Percentiles rank a stretch among this genome's conserved stretches.
Conservation (phyloP, 2,888 invertebrate species). For the Drosophila greeni region DNA sequence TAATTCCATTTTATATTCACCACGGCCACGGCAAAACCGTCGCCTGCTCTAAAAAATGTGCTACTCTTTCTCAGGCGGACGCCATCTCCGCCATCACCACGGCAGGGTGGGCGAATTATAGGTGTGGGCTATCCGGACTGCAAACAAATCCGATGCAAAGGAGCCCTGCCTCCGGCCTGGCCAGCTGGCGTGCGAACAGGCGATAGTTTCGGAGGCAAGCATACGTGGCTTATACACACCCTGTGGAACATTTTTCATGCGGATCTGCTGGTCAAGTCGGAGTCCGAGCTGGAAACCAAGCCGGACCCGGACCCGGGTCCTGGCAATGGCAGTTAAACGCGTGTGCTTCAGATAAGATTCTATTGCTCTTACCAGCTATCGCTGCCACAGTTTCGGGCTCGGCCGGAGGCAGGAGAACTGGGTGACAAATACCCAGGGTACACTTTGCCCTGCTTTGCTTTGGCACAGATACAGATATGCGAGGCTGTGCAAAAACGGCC, state of each 20-base stretch:
- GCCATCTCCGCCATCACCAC: not conserved
- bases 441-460: slow-evolving; percentile 31
- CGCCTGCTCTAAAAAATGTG: slow-evolving; percentile 52
- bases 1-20: slow-evolving; percentile 58
- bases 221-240: slow-evolving; percentile 36
- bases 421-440: slow-evolving; percentile 66
- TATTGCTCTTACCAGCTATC: slow-evolving; percentile 59
- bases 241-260: slow-evolving; percentile 61
- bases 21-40: slow-evolving; percentile 16
- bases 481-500: slow-evolving; percentile 17
- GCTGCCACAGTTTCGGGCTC: slow-evolving; percentile 8
- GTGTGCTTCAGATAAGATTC: slow-evolving; percentile 62
- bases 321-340: slow-evolving; percentile 51
- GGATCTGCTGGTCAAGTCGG: slow-evolving; percentile 21
- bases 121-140: slow-evolving; percentile 50
- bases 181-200: slow-evolving; percentile 59
- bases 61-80: slow-evolving; percentile 44
- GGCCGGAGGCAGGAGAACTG: slow-evolving; percentile 16
- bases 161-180: slow-evolving; percentile 10
- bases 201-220: slow-evolving; percentile 52
- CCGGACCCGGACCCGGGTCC: slow-evolving; percentile 13
- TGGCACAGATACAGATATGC: slow-evolving; percentile 45
- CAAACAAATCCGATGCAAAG: slow-evolving; percentile 57
- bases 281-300: slow-evolving; percentile 11
- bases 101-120: slow-evolving; percentile 23